These are phyloP conservation scores for Erythrolamprus reginae DNA, from an alignment of 2,113 vertebrate genomes.

Conservation along the genomic window DNA sequence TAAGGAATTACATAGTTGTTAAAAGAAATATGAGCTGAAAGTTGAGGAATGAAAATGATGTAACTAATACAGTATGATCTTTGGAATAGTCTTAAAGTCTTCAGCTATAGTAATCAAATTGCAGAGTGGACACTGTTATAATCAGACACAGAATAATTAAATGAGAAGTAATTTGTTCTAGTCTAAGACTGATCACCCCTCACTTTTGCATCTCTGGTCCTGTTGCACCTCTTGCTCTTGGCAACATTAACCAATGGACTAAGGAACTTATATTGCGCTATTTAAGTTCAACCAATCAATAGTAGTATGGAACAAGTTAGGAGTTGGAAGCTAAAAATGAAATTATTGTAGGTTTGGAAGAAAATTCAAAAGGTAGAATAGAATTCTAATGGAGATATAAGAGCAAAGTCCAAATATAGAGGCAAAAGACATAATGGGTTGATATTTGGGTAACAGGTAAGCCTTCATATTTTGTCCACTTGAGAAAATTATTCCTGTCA, in stretches of 20 bases:
- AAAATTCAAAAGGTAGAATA: background rate
- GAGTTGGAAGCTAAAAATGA: background rate
- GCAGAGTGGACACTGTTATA: background rate
- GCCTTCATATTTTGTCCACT: background rate
- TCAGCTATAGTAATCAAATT: background rate
- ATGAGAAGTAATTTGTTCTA: background rate
- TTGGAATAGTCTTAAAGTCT: background rate
- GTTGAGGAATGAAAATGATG: slow-evolving; percentile 19
- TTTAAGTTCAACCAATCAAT: background rate
- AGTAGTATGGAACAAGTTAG: background rate
- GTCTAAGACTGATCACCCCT: background rate
- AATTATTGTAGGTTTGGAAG: background rate
- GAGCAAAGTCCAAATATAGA: background rate
- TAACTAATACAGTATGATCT: background rate
- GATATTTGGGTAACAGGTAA: background rate
- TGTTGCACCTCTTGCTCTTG: background rate
- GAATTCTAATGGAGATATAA: background rate
- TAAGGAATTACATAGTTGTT: background rate
- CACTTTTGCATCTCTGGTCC: background rate
- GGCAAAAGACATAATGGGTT: background rate
- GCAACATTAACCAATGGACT: background rate
- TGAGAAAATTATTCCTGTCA: background rate
- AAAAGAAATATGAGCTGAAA: background rate
- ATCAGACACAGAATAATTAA: background rate
- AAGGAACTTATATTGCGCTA: background rate